Evolutionary conservation across 2,888 invertebrate genomes (phyloP), one percentile per base, ranked within the genome.

Genomic region (Lathronympha strigana): DNA sequence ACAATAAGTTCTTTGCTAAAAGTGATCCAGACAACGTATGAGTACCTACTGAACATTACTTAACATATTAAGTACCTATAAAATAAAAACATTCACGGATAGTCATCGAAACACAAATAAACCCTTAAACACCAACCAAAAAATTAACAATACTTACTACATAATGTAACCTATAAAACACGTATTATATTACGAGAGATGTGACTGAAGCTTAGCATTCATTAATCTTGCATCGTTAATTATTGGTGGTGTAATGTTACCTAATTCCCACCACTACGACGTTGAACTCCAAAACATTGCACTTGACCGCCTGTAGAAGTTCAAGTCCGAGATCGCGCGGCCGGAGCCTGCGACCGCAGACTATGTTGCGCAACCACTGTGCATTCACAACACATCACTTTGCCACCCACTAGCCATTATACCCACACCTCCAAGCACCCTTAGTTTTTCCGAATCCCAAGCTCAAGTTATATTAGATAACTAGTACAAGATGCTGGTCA

Each of bases 231-330:
- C 31, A n/a, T 19, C 17, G 28, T 55, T 55, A 43, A 57, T 45
- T 57, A 31, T 45, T 25, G 43, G 28, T 19, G n/a, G 31, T 45
- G 43, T 51, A 25, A 55, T n/a, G 54, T 55, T 28, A 43, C 58
- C 33, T 33, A 36, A 49, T 64, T 58, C 60, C 38, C 47, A 54
- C 15, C 43, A 19, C 64, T 53, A 51, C 45, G 58, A 51, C 45
- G 58, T 25, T 55, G 50, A 58, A 45, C 63, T 64, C 66, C 60
- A 70, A 72, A 74, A 75, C 78, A 77, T 79, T 84, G 83, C 78
- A 81, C 87, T 88, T 88, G 87, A 89, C 87, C 86, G 83, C 78
- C 67, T 66, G 69, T 70, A 61, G 69, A 75, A 81, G 87, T 88
- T 88, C 88, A 89, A 88, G 88, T 86, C 84, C 83, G 82, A 80